These are phyloP conservation scores for Saxidomus purpurata DNA, from an alignment of 1,140 invertebrate genomes.

Conservation along the genomic window DNA sequence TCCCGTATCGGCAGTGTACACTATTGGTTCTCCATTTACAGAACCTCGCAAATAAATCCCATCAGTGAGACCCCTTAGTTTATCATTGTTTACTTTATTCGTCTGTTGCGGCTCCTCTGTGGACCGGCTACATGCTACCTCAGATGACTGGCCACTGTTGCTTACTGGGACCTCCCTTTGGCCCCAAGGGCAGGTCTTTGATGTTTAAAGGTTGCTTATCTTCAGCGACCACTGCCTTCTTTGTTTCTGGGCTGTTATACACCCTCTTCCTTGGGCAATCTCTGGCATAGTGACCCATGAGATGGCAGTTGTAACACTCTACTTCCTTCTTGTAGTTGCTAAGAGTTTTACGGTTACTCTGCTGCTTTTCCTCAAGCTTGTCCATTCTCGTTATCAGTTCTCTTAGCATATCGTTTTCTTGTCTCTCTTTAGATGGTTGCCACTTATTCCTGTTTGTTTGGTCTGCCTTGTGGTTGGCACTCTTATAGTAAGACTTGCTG, in stretches of 20 bases:
- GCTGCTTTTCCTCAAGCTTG: background rate
- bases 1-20: slow-evolving; percentile 42
- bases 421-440: background rate
- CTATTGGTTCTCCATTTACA: slow-evolving; percentile 32
- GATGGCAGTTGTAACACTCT: slow-evolving; percentile 44
- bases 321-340: background rate
- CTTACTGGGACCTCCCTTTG: slow-evolving; percentile 35
- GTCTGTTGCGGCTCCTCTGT: background rate
- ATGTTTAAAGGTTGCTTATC: slow-evolving; percentile 33
- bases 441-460: background rate
- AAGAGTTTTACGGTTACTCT: background rate
- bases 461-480: background rate
- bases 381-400: slow-evolving; percentile 1
- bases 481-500: too few relatives aligned
- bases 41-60: slow-evolving; percentile 33
- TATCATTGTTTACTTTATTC: background rate
- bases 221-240: background rate
- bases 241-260: background rate
- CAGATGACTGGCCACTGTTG: background rate
- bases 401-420: background rate
- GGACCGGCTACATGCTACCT: background rate
- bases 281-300: slow-evolving; percentile 27
- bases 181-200: slow-evolving; percentile 42
- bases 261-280: slow-evolving; percentile 20
- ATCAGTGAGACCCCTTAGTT: background rate